Conservation (phyloP, 1,140 invertebrate species). For the Apis dorsata region DNA sequence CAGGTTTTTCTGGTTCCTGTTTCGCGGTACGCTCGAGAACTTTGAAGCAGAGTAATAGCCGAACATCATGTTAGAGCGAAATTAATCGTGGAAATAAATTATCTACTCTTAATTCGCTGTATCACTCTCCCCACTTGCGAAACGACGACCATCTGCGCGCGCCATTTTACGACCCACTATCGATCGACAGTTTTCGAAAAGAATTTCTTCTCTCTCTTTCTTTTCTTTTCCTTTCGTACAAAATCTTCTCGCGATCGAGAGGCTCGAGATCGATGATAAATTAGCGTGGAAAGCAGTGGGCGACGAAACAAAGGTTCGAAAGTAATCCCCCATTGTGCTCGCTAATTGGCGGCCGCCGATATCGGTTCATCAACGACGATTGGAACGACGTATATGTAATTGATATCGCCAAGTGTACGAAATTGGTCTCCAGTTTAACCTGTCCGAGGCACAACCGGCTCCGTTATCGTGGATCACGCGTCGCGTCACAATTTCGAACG, state of each 20-base stretch:
- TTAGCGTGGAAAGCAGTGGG: background rate
- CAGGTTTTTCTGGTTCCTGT: constrained; percentile 31
- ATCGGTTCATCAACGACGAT: background rate
- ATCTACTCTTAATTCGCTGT: background rate
- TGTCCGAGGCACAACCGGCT: background rate
- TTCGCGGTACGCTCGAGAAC: background rate
- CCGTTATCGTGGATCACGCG: constrained; percentile 31
- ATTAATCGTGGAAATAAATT: constrained; percentile 18
- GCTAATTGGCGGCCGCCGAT: constrained; percentile 8
- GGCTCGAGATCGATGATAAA: background rate
- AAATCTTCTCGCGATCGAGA: background rate
- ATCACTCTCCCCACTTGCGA: background rate
- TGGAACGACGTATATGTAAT: background rate
- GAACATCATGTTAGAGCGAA: background rate
- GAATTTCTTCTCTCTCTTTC: too few species aligned
- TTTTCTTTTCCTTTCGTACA: too few species aligned
- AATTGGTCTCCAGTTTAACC: constrained; percentile 6
- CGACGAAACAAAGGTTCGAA: constrained; percentile 2
- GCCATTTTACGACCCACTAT: too few species aligned
- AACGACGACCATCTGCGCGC: background rate
- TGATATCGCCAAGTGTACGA: constrained; percentile 9
- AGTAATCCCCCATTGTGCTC: background rate
- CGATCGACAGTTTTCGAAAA: too few species aligned
- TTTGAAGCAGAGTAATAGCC: background rate
- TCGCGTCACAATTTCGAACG: constrained; percentile 41